Percentiles rank a stretch among this genome's conserved stretches.
Evolutionary conservation across 1,140 invertebrate species (phyloP).

Genomic region (Apolygus lucorum): DNA sequence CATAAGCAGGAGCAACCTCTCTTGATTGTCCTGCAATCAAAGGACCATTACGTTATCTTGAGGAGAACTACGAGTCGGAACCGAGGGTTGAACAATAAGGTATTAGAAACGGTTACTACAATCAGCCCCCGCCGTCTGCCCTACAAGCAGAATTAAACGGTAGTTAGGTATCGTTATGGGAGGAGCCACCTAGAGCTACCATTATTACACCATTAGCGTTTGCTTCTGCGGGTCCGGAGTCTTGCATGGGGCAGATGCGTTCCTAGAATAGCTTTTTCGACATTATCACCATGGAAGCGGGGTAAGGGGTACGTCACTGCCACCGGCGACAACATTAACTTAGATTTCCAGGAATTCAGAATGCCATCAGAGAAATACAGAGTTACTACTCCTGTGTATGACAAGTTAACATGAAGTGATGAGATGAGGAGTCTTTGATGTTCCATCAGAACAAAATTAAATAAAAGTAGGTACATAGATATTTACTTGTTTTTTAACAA

Average conservation of each 20-base stretch:
- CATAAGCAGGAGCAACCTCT: conserved; percentile 4
- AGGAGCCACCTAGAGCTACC: conserved; percentile 9
- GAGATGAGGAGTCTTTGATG: too few species aligned
- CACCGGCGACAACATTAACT: too few species aligned
- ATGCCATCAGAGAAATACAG: too few species aligned
- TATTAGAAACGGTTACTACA: conserved; percentile 9
- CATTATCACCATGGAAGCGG: too few species aligned
- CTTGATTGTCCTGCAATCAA: conserved; percentile 14
- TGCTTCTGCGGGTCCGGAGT: conserved; percentile 1
- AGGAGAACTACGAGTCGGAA: background rate
- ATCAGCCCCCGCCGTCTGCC: conserved; percentile 5
- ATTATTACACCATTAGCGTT: conserved; percentile 14
- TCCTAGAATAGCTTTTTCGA: background rate
- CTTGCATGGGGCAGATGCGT: background rate
- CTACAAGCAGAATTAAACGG: conserved; percentile 12
- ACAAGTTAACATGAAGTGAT: too few species aligned
- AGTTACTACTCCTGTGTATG: too few species aligned
- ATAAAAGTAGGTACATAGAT: too few species aligned
- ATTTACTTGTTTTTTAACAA: too few species aligned
- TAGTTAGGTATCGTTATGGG: conserved; percentile 12
- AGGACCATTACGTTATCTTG: conserved; percentile 15
- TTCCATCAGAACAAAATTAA: too few species aligned
- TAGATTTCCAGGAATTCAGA: too few species aligned
- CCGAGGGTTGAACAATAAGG: conserved; percentile 5
- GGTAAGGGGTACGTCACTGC: too few species aligned